Conservation (phyloP, 2,888 invertebrate species). For the Drosophila nigricruria region DNA sequence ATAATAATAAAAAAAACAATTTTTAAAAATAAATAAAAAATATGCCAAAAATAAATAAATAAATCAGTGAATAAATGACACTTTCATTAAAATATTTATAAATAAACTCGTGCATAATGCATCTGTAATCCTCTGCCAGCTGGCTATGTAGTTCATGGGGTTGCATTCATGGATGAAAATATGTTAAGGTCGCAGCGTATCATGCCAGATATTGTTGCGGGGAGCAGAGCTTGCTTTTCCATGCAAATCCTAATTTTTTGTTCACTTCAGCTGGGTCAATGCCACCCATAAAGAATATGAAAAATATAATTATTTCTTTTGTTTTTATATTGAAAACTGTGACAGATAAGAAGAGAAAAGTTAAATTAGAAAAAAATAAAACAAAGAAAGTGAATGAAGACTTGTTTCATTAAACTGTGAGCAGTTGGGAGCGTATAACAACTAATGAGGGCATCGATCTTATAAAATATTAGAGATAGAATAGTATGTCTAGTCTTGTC, state of each 20-base stretch:
- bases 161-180: conserved; percentile 24
- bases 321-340: neutral
- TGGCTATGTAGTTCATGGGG: conserved; percentile 43
- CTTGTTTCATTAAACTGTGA: neutral
- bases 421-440: too few relatives aligned
- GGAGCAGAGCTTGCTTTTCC: neutral
- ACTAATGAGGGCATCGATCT: neutral
- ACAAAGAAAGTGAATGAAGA: neutral
- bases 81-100: conserved; percentile 69
- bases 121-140: conserved; percentile 17
- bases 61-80: conserved; percentile 58
- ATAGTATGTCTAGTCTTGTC: too few relatives aligned
- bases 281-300: neutral
- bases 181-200: conserved; percentile 31
- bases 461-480: neutral
- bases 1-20: conserved; percentile 27
- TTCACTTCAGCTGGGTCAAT: conserved; percentile 1
- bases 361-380: neutral
- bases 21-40: neutral
- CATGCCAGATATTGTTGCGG: conserved; percentile 1
- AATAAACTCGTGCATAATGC: conserved; percentile 29
- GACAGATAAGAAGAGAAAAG: neutral
- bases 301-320: neutral
- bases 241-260: conserved; percentile 1
- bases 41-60: neutral